Conservation (phyloP, 2,113 vertebrate genomes). For the Rynchops niger region DNA sequence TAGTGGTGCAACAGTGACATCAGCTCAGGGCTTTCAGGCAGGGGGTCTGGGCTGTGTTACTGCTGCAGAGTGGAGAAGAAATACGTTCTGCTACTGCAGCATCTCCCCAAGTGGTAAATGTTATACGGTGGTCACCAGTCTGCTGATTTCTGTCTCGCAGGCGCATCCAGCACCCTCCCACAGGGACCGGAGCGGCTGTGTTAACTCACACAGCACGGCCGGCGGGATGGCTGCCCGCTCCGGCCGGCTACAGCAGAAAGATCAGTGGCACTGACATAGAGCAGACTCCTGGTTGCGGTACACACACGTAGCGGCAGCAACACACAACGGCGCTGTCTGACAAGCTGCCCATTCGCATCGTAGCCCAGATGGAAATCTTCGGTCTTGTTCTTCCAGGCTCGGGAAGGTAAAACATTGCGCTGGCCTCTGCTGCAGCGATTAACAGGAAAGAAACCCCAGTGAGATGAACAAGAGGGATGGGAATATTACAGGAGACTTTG, state of each 20-base stretch:
- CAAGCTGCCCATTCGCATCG: neutral
- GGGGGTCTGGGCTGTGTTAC: neutral
- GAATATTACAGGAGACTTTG: neutral
- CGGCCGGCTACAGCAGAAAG: neutral
- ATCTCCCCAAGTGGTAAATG: neutral
- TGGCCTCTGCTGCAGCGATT: accelerated
- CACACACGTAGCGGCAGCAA: neutral
- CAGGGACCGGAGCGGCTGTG: neutral
- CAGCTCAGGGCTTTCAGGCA: neutral
- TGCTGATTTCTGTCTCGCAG: neutral
- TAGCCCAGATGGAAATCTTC: neutral
- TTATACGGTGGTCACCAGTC: neutral
- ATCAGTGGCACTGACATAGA: neutral
- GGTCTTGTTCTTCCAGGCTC: neutral
- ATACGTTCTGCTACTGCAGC: neutral
- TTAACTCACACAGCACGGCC: neutral
- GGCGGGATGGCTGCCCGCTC: neutral
- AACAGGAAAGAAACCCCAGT: neutral
- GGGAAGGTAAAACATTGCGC: neutral
- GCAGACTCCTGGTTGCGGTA: accelerated
- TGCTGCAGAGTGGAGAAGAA: neutral
- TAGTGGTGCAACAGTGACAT: neutral
- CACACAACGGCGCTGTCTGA: neutral
- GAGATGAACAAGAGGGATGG: neutral
- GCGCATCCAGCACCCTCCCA: neutral